Percentiles rank a stretch among this genome's conserved stretches.
Conservation (phyloP, 1,140 invertebrate genomes). For the Pogonognathellus flavescens region DNA sequence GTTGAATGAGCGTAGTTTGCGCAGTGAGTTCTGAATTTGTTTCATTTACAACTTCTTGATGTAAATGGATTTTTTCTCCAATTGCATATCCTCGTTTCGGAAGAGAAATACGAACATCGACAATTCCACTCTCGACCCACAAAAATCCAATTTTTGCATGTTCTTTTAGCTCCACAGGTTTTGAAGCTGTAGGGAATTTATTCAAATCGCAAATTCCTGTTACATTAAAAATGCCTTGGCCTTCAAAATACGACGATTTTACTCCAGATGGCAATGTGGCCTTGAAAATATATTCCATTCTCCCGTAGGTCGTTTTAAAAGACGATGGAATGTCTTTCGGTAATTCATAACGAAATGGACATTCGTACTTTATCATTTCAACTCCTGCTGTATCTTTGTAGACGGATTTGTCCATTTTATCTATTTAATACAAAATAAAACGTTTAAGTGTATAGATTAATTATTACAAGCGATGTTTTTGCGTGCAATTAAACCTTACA, state of each 20-base stretch:
- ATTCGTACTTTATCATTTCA: not conserved
- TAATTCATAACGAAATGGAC: constrained; percentile 7
- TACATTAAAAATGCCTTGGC: not conserved
- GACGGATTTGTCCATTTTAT: not conserved
- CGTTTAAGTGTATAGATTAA: not conserved
- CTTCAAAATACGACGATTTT: not conserved
- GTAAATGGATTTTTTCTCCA: not conserved
- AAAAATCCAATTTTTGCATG: not conserved
- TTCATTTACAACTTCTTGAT: not conserved
- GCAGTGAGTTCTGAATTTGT: not conserved
- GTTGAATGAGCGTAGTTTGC: not conserved
- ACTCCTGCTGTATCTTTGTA: not conserved
- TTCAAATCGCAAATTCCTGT: not conserved
- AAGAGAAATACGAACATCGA: not conserved
- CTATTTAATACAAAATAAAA: not conserved
- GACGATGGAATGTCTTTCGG: not conserved
- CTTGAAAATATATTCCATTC: not conserved
- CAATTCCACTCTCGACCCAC: not conserved
- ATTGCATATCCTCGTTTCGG: not conserved
- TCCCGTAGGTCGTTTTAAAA: not conserved
- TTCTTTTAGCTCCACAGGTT: not conserved
- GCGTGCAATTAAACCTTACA: too few relatives aligned
- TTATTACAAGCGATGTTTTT: too few relatives aligned
- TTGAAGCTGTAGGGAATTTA: not conserved
- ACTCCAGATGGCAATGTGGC: not conserved